These are phyloP conservation scores for Drosophila truncata DNA, from an alignment of 1,140 invertebrate genomes.

Conservation along the genomic window DNA sequence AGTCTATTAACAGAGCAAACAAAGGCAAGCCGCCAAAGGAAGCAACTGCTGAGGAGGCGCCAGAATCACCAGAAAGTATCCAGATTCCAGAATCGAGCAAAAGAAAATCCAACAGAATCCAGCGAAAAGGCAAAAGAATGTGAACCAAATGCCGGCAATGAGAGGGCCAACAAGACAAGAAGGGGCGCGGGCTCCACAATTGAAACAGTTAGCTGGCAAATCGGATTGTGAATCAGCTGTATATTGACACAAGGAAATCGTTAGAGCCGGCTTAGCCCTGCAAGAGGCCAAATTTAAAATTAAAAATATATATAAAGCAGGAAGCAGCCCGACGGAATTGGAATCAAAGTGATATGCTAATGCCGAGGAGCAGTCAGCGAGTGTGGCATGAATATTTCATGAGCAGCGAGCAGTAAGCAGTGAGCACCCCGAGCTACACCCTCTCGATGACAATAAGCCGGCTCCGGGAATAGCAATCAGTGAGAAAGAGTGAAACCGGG, in stretches of 20 bases:
- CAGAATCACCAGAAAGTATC: slow-evolving; percentile 15
- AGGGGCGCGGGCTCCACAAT: slow-evolving; percentile 33
- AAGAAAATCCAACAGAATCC: slow-evolving; percentile 7
- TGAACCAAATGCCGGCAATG: slow-evolving; percentile 58
- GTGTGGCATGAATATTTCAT: slow-evolving; percentile 74
- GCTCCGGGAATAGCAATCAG: slow-evolving; percentile 26
- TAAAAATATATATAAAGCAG: slow-evolving; percentile 61
- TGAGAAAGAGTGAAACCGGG: slow-evolving; percentile 12
- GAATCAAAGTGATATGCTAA: slow-evolving; percentile 79
- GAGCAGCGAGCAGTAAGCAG: slow-evolving; percentile 42
- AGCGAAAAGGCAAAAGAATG: slow-evolving; percentile 25
- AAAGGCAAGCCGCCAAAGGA: slow-evolving; percentile 35
- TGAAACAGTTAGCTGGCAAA: slow-evolving; percentile 71
- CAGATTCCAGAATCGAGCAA: background rate
- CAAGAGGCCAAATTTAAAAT: slow-evolving; percentile 70
- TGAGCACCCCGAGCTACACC: slow-evolving; percentile 14
- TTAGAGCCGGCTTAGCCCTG: slow-evolving; percentile 74
- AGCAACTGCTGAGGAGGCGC: slow-evolving; percentile 1
- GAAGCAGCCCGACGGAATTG: slow-evolving; percentile 16
- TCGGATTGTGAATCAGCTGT: slow-evolving; percentile 76
- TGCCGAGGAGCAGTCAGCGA: slow-evolving; percentile 28
- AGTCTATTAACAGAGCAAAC: slow-evolving; percentile 77
- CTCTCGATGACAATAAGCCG: slow-evolving; percentile 73
- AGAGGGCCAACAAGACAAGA: slow-evolving; percentile 52
- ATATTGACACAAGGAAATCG: slow-evolving; percentile 84